Evolutionary conservation across 2,888 invertebrate species (phyloP).

Genomic region (Celastrina argiolus): DNA sequence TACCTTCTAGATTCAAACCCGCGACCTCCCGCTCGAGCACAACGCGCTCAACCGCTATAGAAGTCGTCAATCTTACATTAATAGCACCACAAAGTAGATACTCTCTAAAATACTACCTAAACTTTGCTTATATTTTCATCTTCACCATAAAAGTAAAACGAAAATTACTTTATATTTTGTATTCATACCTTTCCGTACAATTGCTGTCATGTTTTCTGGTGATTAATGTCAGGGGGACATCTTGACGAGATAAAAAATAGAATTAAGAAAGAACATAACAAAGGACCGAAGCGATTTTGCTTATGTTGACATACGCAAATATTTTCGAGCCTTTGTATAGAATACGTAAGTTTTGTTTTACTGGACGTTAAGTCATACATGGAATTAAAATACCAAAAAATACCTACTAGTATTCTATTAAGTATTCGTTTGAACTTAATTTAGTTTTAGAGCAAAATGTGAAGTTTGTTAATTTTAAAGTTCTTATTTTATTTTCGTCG

Average conservation of each 20-base stretch:
- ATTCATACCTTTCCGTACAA: constrained; percentile 3
- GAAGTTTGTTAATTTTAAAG: no score
- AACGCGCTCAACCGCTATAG: no score
- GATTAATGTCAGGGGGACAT: constrained; percentile 59
- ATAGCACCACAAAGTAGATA: neutral
- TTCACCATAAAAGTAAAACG: neutral
- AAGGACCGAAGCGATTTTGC: constrained; percentile 61
- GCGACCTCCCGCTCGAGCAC: no score
- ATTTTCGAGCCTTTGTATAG: constrained; percentile 67
- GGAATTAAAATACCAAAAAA: no score
- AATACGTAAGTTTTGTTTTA: constrained; percentile 37
- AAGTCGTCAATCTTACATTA: neutral
- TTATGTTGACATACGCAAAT: constrained; percentile 55
- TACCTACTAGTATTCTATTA: no score
- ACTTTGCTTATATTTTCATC: neutral
- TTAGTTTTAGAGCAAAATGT: no score
- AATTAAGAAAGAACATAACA: constrained; percentile 65
- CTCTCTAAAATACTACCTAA: neutral
- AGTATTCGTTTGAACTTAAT: no score
- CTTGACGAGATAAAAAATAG: constrained; percentile 68
- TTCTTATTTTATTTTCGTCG: no score
- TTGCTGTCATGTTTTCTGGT: constrained; percentile 12
- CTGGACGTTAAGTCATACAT: neutral
- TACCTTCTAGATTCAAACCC: no score
- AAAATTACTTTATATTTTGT: constrained; percentile 1